Conservation (phyloP, 2,888 invertebrate genomes). For the Dexiosoma caninum region DNA sequence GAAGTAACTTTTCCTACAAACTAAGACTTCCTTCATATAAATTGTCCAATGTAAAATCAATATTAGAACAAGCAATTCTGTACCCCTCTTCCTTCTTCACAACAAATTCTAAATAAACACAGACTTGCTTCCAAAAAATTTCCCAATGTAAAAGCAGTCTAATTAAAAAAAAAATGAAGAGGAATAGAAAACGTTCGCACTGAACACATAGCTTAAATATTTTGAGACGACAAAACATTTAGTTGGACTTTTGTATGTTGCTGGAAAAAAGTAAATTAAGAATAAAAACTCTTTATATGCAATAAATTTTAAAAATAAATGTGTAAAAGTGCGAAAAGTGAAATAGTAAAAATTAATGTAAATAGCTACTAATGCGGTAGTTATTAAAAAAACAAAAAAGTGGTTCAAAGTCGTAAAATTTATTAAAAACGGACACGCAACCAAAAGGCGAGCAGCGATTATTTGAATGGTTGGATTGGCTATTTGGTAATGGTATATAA, state of each 20-base stretch:
- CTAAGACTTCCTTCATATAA: too few species aligned
- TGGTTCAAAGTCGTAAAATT: conserved; percentile 13
- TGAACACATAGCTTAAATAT: conserved; percentile 11
- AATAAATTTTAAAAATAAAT: not conserved
- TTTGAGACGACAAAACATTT: conserved; percentile 37
- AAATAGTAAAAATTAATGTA: not conserved
- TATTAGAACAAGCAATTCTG: too few species aligned
- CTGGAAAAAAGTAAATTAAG: conserved; percentile 4
- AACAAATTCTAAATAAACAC: too few species aligned
- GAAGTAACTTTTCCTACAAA: too few species aligned
- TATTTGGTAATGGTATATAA: conserved; percentile 8
- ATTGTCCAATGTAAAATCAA: too few species aligned
- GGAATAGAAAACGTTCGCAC: not conserved
- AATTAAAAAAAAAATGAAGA: not conserved
- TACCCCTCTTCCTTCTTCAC: too few species aligned
- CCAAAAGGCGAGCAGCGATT: conserved; percentile 49
- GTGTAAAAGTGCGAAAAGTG: not conserved
- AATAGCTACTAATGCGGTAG: not conserved
- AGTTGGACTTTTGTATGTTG: conserved; percentile 4
- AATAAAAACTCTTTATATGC: not conserved
- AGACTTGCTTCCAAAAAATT: too few species aligned
- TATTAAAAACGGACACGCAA: conserved; percentile 61
- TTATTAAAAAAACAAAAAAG: conserved; percentile 10
- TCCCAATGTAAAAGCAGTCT: too few species aligned
- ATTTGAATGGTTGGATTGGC: conserved; percentile 16